Conservation (phyloP, 2,888 invertebrate species). For the Dione vanillae region DNA sequence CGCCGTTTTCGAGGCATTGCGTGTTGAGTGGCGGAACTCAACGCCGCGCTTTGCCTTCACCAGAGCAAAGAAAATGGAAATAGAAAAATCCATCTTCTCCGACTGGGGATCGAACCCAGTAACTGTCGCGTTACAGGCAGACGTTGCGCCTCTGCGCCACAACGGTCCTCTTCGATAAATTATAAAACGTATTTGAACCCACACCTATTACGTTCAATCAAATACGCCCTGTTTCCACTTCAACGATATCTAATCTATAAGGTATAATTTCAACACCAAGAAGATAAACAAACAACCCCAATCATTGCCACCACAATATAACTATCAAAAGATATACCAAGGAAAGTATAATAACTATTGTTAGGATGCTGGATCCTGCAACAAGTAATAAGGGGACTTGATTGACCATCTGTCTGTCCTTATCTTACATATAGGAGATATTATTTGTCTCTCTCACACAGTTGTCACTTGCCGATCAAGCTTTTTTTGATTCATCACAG, state of each 20-base stretch:
- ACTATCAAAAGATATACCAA: constrained; percentile 33
- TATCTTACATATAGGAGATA: constrained; percentile 29
- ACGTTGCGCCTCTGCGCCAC: too few species aligned
- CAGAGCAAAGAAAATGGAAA: too few species aligned
- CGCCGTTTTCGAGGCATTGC: too few species aligned
- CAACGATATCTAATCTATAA: background rate
- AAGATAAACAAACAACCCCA: constrained; percentile 21
- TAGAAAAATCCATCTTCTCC: too few species aligned
- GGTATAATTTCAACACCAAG: constrained; percentile 12
- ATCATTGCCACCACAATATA: constrained; percentile 15
- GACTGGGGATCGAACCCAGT: too few species aligned
- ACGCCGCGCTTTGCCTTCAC: too few species aligned
- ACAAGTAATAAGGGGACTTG: constrained; percentile 24
- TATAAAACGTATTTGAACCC: background rate
- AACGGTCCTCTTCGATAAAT: too few species aligned
- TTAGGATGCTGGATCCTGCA: constrained; percentile 31
- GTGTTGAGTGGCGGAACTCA: too few species aligned
- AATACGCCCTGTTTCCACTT: too few species aligned
- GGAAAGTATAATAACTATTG: constrained; percentile 40
- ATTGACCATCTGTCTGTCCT: constrained; percentile 37
- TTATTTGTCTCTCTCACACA: constrained; percentile 46
- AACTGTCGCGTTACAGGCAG: too few species aligned
- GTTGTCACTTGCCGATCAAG: constrained; percentile 55
- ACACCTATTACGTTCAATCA: background rate
- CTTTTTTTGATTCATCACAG: constrained; percentile 54